Evolutionary conservation across 1,140 invertebrate genomes (phyloP).

Genomic region (Diorhabda sublineata): DNA sequence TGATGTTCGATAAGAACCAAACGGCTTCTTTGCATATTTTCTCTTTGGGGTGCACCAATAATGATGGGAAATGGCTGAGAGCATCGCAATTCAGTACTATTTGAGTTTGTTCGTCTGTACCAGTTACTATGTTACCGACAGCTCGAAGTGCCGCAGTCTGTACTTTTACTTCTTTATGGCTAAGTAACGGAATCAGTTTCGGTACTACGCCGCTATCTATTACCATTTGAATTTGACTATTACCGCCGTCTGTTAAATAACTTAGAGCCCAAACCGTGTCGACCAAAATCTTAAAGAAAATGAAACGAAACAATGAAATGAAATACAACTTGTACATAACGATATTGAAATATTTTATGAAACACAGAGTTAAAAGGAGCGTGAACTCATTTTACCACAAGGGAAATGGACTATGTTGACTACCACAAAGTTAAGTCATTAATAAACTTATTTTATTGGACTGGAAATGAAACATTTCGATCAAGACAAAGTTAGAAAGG

Average conservation of each 20-base stretch:
- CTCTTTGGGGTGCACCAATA: slow-evolving; percentile 85
- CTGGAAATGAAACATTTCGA: too few relatives aligned
- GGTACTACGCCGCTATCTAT: slow-evolving; percentile 95
- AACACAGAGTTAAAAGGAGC: too few relatives aligned
- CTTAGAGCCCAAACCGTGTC: slow-evolving; percentile 99
- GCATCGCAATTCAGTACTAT: slow-evolving; percentile 90
- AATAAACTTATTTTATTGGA: too few relatives aligned
- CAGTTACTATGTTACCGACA: slow-evolving; percentile 98
- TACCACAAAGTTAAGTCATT: too few relatives aligned
- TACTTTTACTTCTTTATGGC: slow-evolving; percentile 95
- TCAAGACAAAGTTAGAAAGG: too few relatives aligned
- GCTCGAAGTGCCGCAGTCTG: slow-evolving; percentile 95
- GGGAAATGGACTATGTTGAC: too few relatives aligned
- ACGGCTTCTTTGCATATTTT: slow-evolving; percentile 92
- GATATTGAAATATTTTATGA: too few relatives aligned
- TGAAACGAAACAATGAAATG: too few relatives aligned
- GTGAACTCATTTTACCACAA: too few relatives aligned
- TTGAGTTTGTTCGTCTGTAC: slow-evolving; percentile 93
- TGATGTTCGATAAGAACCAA: slow-evolving; percentile 99
- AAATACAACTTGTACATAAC: too few relatives aligned
- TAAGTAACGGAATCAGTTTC: slow-evolving; percentile 88
- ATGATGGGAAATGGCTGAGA: slow-evolving; percentile 83
- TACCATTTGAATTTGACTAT: slow-evolving; percentile 98
- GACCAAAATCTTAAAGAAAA: slow-evolving; percentile 79
- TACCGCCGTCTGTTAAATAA: slow-evolving; percentile 97